Conservation (phyloP, 2,797 vertebrate genomes). For the Sebastolobus altivelis region DNA sequence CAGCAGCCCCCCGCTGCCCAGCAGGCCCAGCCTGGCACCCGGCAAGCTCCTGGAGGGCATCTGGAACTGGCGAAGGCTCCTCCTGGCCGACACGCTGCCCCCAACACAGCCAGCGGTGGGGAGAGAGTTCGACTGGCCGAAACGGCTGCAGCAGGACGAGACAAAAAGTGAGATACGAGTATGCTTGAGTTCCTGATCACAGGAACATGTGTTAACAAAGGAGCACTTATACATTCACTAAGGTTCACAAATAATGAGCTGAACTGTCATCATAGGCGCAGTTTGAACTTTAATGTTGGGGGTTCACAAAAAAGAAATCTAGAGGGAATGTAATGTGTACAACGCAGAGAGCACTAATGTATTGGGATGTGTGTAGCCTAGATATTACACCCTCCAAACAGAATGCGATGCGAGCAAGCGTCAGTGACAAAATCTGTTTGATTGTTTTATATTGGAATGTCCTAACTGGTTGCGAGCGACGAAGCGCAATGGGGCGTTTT, state of each 20-base stretch:
- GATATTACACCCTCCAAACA: too few relatives aligned
- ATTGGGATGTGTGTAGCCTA: too few relatives aligned
- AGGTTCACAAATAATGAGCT: background rate
- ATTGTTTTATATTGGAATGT: too few relatives aligned
- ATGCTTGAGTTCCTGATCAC: background rate
- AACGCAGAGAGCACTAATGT: too few relatives aligned
- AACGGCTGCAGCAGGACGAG: conserved; percentile 83
- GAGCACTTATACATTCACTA: background rate
- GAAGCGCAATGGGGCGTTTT: too few relatives aligned
- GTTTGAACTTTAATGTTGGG: too few relatives aligned
- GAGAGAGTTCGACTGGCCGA: conserved; percentile 97
- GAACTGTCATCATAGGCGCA: background rate
- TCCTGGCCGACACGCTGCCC: conserved; percentile 88
- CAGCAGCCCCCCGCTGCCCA: conserved; percentile 91
- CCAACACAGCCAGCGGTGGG: conserved; percentile 92
- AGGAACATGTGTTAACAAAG: background rate
- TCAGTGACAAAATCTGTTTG: too few relatives aligned
- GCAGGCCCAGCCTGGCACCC: conserved; percentile 90
- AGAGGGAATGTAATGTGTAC: too few relatives aligned
- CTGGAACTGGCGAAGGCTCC: conserved; percentile 96
- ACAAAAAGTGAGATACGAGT: background rate
- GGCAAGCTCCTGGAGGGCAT: conserved; percentile 95
- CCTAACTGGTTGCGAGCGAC: too few relatives aligned
- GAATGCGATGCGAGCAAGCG: too few relatives aligned
- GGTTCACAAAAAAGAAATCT: too few relatives aligned